These are phyloP conservation scores for Bostrychus sinensis DNA, from an alignment of 2,113 vertebrate genomes.

Conservation along the genomic window DNA sequence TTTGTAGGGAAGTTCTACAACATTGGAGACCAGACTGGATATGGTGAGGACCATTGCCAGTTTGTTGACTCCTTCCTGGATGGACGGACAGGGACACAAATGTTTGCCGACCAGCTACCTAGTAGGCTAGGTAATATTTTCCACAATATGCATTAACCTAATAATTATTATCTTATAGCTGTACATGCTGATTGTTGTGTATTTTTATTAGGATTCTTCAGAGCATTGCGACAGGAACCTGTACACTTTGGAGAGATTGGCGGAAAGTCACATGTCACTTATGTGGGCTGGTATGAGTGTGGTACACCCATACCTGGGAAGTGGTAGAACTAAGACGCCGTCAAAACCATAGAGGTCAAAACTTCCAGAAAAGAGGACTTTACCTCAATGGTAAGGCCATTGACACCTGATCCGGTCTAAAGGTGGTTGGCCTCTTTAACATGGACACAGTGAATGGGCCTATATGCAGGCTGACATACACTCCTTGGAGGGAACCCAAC, in stretches of 20 bases:
- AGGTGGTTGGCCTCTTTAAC: constrained; percentile 33
- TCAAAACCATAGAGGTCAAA: too few species aligned
- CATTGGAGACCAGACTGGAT: constrained; percentile 94
- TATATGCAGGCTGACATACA: constrained; percentile 24
- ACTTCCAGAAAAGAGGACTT: constrained; percentile 22
- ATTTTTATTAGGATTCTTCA: constrained; percentile 85
- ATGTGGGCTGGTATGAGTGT: constrained; percentile 97
- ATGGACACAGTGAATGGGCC: constrained; percentile 45
- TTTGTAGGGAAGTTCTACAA: constrained; percentile 93
- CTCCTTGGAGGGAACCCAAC: constrained; percentile 67
- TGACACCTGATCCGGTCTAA: constrained; percentile 18
- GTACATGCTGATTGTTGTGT: not conserved
- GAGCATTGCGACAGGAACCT: constrained; percentile 93
- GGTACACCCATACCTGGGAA: constrained; percentile 95
- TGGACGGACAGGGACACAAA: constrained; percentile 88
- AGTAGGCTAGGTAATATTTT: constrained; percentile 81
- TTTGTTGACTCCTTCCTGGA: constrained; percentile 98
- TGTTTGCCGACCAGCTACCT: constrained; percentile 84
- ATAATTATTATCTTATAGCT: not conserved
- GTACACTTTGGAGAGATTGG: constrained; percentile 94
- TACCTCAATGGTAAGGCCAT: constrained; percentile 18
- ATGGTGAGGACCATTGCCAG: constrained; percentile 97
- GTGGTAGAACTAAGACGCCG: constrained; percentile 85
- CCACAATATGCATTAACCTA: not conserved
- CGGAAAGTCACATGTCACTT: constrained; percentile 88